These are phyloP conservation scores for Cottoperca gobio DNA, from an alignment of 2,797 vertebrate species.

Conservation along the genomic window DNA sequence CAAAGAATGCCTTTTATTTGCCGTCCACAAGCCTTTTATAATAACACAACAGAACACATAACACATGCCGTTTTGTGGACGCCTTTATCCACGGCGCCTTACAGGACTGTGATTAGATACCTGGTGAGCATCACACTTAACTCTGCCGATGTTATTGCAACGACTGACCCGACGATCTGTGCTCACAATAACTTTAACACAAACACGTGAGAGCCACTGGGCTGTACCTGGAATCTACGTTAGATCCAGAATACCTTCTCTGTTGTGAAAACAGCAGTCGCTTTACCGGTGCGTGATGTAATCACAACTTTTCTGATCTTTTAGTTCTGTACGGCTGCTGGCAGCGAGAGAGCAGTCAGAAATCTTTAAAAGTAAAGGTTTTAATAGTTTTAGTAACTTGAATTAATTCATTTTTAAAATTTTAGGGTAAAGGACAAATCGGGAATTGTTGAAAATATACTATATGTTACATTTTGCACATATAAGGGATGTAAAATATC, in stretches of 20 bases:
- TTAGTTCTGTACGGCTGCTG: no score
- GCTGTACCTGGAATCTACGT: slow-evolving; percentile 6
- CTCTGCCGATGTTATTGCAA: slow-evolving; percentile 33
- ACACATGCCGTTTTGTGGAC: background rate
- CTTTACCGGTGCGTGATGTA: slow-evolving; percentile 8
- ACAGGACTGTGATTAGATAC: slow-evolving; percentile 3
- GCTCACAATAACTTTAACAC: background rate
- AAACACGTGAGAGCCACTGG: slow-evolving; percentile 29
- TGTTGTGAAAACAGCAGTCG: slow-evolving; percentile 42
- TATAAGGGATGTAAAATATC: no score
- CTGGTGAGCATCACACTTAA: slow-evolving; percentile 29
- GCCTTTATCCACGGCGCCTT: slow-evolving; percentile 17
- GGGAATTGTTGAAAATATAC: no score
- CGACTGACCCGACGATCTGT: background rate
- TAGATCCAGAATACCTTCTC: slow-evolving; percentile 23
- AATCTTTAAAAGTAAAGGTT: background rate
- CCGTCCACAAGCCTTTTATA: slow-evolving; percentile 29
- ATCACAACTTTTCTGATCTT: slow-evolving; percentile 9
- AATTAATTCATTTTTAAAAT: no score
- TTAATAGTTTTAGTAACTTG: background rate
- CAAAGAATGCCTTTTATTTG: slow-evolving; percentile 41
- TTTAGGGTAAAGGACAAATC: no score
- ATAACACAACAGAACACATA: slow-evolving; percentile 28
- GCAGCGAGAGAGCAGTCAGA: background rate
- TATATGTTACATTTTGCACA: no score